Conservation (phyloP, 2,797 vertebrate species). For the Pangasius mekongensis region DNA sequence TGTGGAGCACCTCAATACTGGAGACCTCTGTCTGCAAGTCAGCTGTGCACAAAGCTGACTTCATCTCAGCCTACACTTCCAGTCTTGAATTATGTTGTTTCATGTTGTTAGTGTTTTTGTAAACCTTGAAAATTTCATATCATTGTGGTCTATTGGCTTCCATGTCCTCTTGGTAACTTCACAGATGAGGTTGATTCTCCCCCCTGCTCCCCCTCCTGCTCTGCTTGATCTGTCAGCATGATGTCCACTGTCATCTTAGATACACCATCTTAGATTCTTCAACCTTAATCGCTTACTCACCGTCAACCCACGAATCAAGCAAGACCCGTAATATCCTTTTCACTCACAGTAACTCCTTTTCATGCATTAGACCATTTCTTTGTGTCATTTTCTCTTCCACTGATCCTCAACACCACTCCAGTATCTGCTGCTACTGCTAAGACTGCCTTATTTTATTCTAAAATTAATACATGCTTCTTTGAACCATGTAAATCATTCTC, state of each 20-base stretch:
- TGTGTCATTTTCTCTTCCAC: not conserved
- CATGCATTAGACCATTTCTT: not conserved
- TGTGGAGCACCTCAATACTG: not conserved
- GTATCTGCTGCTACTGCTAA: not conserved
- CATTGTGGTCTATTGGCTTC: not conserved
- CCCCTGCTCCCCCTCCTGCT: not conserved
- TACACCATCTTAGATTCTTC: not conserved
- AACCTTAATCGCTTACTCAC: not conserved
- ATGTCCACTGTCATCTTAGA: not conserved
- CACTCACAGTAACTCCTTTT: not conserved
- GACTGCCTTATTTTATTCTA: not conserved
- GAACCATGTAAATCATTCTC: not conserved
- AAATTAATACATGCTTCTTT: not conserved
- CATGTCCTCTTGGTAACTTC: not conserved
- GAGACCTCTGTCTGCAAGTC: conserved; percentile 5
- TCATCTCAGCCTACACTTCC: conserved; percentile 3
- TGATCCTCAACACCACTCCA: not conserved
- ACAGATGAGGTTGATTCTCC: not conserved
- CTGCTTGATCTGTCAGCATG: not conserved
- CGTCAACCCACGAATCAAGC: not conserved
- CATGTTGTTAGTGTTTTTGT: not conserved
- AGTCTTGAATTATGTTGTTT: not conserved
- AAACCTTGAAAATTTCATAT: not conserved
- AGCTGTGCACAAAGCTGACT: not conserved
- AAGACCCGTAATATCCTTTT: not conserved